A percentile compares a stretch with the other conserved stretches of the same genome.
Evolutionary conservation across 2,888 invertebrate species (phyloP).

Genomic region (Xestia xanthographa): DNA sequence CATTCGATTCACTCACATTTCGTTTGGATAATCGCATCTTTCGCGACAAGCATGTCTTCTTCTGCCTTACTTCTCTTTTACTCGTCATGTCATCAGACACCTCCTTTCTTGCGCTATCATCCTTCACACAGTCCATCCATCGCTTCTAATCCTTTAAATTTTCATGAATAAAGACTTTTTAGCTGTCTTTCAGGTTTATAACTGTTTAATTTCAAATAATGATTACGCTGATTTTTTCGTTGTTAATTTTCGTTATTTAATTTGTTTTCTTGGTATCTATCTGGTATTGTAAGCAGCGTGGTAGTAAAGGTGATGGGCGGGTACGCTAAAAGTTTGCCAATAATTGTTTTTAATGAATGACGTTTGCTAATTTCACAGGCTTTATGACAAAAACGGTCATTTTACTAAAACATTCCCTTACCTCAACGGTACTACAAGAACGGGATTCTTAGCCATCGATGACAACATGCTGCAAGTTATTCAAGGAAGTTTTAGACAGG

Average conservation of each 20-base stretch:
- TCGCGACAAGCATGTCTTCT: no score
- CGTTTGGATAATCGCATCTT: no score
- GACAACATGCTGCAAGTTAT: conserved; percentile 18
- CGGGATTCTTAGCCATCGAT: conserved; percentile 25
- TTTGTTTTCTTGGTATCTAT: no score
- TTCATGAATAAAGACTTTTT: no score
- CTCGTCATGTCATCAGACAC: no score
- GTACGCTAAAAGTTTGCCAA: not conserved
- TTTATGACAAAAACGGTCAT: conserved; percentile 39
- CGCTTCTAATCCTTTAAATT: not conserved
- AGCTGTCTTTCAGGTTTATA: not conserved
- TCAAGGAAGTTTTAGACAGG: conserved; percentile 48
- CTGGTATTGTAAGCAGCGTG: not conserved
- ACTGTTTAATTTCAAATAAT: not conserved
- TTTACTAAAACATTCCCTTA: conserved; percentile 33
- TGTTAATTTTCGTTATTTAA: no score
- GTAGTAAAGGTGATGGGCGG: no score
- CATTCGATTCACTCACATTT: no score
- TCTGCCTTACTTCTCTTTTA: no score
- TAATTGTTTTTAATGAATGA: not conserved
- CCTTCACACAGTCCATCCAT: no score
- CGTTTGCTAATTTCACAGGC: conserved; percentile 32
- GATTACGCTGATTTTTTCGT: no score
- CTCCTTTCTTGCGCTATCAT: no score
- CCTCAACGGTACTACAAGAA: conserved; percentile 31